A percentile compares a stretch with the other conserved stretches of the same genome.
These are phyloP conservation scores for Amazona vittata DNA, from an alignment of 2,113 vertebrate species.

Conservation along the genomic window DNA sequence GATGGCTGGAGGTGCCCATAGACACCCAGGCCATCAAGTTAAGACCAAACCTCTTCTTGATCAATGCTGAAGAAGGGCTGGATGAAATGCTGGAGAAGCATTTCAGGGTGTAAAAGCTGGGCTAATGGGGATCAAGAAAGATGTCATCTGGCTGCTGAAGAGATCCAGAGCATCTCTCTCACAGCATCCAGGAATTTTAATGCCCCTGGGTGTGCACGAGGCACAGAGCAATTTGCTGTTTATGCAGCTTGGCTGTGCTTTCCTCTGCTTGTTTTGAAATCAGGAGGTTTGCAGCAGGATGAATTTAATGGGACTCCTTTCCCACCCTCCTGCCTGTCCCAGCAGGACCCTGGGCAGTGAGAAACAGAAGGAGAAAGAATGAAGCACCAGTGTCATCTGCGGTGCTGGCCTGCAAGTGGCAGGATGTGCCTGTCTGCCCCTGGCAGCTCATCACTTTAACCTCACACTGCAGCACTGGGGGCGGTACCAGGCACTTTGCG, in stretches of 20 bases:
- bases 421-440: not conserved
- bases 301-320: not conserved
- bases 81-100: not conserved
- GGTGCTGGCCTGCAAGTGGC: not conserved
- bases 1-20: not conserved
- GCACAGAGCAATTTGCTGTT: not conserved
- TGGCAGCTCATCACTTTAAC: not conserved
- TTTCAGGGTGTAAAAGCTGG: not conserved
- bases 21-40: not conserved
- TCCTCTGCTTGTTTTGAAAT: not conserved
- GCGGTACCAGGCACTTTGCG: not conserved
- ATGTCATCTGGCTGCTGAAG: not conserved
- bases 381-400: not conserved
- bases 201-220: not conserved
- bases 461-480: not conserved
- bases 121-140: rapidly evolving
- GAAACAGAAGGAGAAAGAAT: not conserved
- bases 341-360: not conserved
- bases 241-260: not conserved
- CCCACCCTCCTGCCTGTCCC: not conserved
- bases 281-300: not conserved
- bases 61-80: not conserved
- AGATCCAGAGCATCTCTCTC: not conserved
- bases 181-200: not conserved
- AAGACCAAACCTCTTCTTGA: not conserved